These are phyloP conservation scores for Aplochiton taeniatus DNA, from an alignment of 2,797 vertebrate species.

Conservation along the genomic window DNA sequence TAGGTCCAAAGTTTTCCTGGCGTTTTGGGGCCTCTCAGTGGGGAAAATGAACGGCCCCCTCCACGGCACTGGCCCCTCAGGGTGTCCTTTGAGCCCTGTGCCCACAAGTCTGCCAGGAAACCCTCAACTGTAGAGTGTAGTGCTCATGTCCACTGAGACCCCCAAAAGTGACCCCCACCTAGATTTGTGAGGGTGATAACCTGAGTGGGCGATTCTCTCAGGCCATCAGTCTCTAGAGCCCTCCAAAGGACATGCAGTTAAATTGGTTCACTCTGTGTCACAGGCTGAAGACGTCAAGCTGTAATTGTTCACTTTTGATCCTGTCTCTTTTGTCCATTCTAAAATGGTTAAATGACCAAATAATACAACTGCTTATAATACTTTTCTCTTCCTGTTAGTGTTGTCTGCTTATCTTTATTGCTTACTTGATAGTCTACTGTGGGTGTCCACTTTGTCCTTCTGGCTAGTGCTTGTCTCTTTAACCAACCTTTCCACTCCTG, in stretches of 20 bases:
- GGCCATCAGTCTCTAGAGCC: conserved; percentile 54
- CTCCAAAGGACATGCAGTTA: conserved; percentile 45
- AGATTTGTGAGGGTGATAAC: conserved; percentile 31
- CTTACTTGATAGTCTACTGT: conserved; percentile 10
- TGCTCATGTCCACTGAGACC: conserved; percentile 28
- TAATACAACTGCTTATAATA: no score
- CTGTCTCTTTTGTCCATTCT: conserved; percentile 16
- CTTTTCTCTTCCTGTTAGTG: no score
- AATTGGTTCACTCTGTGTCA: conserved; percentile 23
- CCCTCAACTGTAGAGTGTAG: background rate
- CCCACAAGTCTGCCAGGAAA: conserved; percentile 22
- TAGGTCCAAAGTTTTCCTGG: conserved; percentile 17
- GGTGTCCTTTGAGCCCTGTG: conserved; percentile 24
- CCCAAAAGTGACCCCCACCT: conserved; percentile 25
- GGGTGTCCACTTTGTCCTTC: conserved; percentile 36
- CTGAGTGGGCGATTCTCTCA: conserved; percentile 50
- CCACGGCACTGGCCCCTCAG: conserved; percentile 27
- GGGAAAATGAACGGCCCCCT: conserved; percentile 33
- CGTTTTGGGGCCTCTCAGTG: conserved; percentile 36
- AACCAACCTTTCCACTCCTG: conserved; percentile 55
- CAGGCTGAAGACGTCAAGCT: conserved; percentile 34
- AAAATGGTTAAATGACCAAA: conserved; percentile 1
- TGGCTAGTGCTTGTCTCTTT: conserved; percentile 59
- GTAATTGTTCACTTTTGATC: conserved; percentile 40
- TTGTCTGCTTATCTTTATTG: conserved; percentile 30